phyloP scores from a whole-genome alignment of 1,140 invertebrate species.

The Leptonema lineaticorne region DNA sequence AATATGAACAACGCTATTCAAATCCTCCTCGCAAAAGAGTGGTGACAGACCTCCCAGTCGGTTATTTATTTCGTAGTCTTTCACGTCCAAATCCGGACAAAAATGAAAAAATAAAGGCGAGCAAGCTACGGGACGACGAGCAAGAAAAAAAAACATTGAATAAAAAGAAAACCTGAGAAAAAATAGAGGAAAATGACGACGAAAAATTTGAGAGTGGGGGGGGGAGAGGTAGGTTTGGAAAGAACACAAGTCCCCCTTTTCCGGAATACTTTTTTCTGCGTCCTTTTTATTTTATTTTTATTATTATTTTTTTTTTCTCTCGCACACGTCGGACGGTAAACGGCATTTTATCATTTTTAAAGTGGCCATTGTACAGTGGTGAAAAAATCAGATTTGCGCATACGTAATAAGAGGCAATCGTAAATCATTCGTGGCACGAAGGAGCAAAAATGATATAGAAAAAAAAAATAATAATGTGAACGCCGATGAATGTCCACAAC shows the following conservation, averaged over 20 bases:
- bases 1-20: constrained; percentile 29
- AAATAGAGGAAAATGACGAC: too few relatives aligned
- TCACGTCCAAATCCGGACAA: not conserved
- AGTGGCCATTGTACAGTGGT: not conserved
- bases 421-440: not conserved
- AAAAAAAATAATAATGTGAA: not conserved
- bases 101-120: not conserved
- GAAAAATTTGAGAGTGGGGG: not conserved
- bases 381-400: not conserved
- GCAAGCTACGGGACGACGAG: not conserved
- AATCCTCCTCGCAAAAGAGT: constrained; percentile 4
- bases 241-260: not conserved
- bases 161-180: too few relatives aligned
- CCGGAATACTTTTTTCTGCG: not conserved
- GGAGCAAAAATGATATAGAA: too few relatives aligned
- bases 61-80: constrained; percentile 20
- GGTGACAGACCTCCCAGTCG: constrained; percentile 14
- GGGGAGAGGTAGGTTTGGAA: not conserved
- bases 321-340: not conserved
- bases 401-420: not conserved
- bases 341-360: not conserved
- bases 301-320: too few relatives aligned
- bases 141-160: too few relatives aligned
- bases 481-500: constrained; percentile 9
- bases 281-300: too few relatives aligned